A percentile compares a stretch with the other conserved stretches of the same genome.
phyloP scores from a whole-genome alignment of 2,797 vertebrate genomes.

The Dendrocincla fuliginosa region DNA sequence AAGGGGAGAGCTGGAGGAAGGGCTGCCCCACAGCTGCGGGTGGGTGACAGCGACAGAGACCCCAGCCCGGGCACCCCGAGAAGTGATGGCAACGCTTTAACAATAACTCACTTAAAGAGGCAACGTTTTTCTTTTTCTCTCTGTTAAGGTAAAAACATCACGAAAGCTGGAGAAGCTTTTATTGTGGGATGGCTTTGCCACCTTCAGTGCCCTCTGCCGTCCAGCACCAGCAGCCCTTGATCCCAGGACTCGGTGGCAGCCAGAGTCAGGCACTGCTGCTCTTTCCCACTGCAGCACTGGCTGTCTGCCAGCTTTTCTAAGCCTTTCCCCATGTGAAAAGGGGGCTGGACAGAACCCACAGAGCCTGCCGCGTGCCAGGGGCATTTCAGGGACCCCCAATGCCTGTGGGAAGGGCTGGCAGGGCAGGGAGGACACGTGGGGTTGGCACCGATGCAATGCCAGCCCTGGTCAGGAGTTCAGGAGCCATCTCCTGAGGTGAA shows the following conservation, averaged over 20 bases:
- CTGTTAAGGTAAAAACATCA: accelerated
- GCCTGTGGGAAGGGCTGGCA: background rate
- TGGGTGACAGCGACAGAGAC: background rate
- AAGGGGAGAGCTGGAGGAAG: background rate
- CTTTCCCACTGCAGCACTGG: background rate
- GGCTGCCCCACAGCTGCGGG: background rate
- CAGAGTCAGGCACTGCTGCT: background rate
- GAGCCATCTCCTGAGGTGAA: background rate
- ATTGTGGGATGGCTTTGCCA: background rate
- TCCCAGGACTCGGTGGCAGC: background rate
- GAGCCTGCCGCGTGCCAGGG: background rate
- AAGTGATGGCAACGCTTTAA: background rate
- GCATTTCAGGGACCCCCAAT: accelerated
- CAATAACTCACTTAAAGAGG: background rate
- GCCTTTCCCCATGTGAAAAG: background rate
- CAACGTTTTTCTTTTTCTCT: background rate
- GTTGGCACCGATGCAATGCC: accelerated
- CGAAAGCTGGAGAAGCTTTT: background rate
- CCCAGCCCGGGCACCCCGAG: background rate
- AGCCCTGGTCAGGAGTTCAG: background rate
- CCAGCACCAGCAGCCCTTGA: background rate
- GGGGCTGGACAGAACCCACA: background rate
- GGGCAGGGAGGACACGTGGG: background rate
- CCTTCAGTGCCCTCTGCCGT: background rate
- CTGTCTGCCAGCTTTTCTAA: background rate